Evolutionary conservation across 2,888 invertebrate species (phyloP).

Genomic region (Chirona hameri): DNA sequence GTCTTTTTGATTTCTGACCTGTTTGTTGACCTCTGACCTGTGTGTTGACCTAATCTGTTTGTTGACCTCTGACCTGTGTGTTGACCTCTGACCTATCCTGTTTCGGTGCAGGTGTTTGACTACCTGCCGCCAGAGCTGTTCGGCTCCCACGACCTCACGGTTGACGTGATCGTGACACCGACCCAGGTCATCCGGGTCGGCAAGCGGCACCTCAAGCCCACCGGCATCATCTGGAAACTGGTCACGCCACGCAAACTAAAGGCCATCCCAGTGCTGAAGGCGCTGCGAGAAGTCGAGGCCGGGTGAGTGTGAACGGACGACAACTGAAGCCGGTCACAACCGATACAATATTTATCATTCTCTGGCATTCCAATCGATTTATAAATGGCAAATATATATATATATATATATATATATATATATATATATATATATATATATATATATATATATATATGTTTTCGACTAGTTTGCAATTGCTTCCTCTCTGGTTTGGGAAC

Average conservation of each 20-base stretch:
- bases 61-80: too few relatives aligned
- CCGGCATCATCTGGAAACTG: conserved; percentile 74
- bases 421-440: too few relatives aligned
- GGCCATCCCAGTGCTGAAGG: conserved; percentile 68
- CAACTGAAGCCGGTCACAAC: background rate
- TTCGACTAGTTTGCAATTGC: too few relatives aligned
- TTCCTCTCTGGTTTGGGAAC: too few relatives aligned
- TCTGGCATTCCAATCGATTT: too few relatives aligned
- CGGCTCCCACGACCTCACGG: conserved; percentile 73
- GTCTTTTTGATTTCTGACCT: too few relatives aligned
- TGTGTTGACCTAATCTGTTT: too few relatives aligned
- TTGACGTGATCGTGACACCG: conserved; percentile 82
- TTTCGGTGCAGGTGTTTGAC: conserved; percentile 61
- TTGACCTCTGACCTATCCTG: background rate
- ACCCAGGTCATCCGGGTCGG: conserved; percentile 66
- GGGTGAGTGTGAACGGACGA: conserved; percentile 35
- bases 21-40: too few relatives aligned
- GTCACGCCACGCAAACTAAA: conserved; percentile 67
- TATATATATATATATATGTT: too few relatives aligned
- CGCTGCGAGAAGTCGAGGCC: conserved; percentile 34
- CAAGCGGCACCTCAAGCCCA: conserved; percentile 60
- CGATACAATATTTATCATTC: too few relatives aligned
- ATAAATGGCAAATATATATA: too few relatives aligned
- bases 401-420: too few relatives aligned
- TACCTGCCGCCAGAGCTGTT: conserved; percentile 69